Evolutionary conservation across 2,797 vertebrate genomes (phyloP).

Genomic region (Gymnothorax reevesii): DNA sequence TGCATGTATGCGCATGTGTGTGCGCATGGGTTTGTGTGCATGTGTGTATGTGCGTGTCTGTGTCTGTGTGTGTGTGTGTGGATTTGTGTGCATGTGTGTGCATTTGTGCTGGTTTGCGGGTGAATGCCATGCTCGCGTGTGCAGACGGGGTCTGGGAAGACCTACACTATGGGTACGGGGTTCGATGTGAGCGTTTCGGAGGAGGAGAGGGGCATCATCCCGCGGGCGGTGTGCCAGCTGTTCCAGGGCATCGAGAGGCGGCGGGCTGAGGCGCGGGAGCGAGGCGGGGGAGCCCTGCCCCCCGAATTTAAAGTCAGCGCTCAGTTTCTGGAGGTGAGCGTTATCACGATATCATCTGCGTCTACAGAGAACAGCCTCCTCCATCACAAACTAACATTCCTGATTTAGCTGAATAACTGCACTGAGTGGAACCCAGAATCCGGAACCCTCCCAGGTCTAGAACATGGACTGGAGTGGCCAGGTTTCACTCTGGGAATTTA

Average conservation of each 20-base stretch:
- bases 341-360: not conserved
- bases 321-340: constrained; percentile 92
- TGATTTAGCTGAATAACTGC: too few species aligned
- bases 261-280: constrained; percentile 70
- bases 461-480: too few species aligned
- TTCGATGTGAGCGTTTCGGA: constrained; percentile 78
- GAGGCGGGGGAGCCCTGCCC: constrained; percentile 66
- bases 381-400: too few species aligned
- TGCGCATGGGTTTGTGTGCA: too few species aligned
- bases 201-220: constrained; percentile 90
- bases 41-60: too few species aligned
- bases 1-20: too few species aligned
- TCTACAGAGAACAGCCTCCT: not conserved
- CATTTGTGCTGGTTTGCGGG: not conserved
- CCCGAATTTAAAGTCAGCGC: constrained; percentile 98
- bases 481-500: too few species aligned
- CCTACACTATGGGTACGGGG: constrained; percentile 95
- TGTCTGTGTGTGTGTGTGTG: too few species aligned
- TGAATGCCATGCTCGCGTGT: not conserved
- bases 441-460: too few species aligned
- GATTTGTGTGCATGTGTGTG: not conserved
- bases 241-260: constrained; percentile 85
- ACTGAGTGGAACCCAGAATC: too few species aligned
- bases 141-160: constrained; percentile 81
- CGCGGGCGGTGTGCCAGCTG: constrained; percentile 89